Percentiles rank a stretch among this genome's conserved stretches.
These are phyloP conservation scores for Panthera uncia DNA, from an alignment of 2,113 vertebrate genomes.

Conservation along the genomic window DNA sequence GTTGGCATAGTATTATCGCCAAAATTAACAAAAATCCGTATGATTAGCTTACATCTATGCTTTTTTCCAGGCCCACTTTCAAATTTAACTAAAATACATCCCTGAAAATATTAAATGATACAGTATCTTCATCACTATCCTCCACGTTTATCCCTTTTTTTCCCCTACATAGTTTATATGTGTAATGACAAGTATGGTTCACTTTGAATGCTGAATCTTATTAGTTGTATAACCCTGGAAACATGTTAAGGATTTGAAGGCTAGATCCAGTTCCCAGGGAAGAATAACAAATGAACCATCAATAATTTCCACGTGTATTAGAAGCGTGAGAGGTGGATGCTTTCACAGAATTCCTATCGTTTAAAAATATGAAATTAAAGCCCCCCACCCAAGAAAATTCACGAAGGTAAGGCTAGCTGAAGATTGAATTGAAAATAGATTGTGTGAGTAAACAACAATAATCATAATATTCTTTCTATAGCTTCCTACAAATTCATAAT, in stretches of 20 bases:
- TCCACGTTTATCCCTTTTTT: not conserved
- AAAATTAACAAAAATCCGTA: not conserved
- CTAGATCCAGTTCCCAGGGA: not conserved
- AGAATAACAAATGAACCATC: not conserved
- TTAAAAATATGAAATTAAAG: conserved; percentile 28
- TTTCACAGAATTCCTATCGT: not conserved
- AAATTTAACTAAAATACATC: not conserved
- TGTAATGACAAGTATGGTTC: not conserved
- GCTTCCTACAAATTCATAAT: not conserved
- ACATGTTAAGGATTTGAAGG: not conserved
- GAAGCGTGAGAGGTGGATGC: fast-evolving
- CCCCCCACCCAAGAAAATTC: not conserved
- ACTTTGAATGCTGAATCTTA: not conserved
- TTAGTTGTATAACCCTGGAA: not conserved
- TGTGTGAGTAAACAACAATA: not conserved
- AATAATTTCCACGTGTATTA: not conserved
- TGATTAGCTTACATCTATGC: not conserved
- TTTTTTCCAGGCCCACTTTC: not conserved
- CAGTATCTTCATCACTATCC: not conserved
- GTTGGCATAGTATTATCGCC: not conserved
- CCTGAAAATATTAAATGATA: not conserved
- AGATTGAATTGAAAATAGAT: not conserved
- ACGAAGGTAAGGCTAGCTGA: not conserved
- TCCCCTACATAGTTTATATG: not conserved
- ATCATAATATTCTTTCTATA: not conserved